Base-by-base conservation (phyloP, 2,797 vertebrate species). In the Emydoidea blandingii region DNA sequence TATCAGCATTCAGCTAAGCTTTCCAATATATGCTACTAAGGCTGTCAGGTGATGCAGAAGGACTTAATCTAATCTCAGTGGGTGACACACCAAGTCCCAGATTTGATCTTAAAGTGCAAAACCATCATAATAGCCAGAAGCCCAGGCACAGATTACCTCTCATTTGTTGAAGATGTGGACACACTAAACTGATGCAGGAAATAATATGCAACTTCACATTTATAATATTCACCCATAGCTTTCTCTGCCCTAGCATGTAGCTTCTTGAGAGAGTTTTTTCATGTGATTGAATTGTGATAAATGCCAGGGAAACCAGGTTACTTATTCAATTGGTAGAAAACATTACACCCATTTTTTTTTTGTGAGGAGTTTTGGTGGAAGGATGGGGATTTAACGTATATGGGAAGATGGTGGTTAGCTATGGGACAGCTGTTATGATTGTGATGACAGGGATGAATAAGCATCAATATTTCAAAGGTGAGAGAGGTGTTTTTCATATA, bases 61-160 rank as follows among this genome's bases (percentile, higher is more conserved):
- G 44, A 56, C 65, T 19, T 12, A 62, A 83, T 76, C 91, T 79
- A 8, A 88, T 87, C 92, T 90, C 85, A 91, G 82, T 2, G 72
- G 78, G 88, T 49, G 81, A 57, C 50, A 12, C 54, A 54, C 82
- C 74, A 34, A 97, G 59, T 82, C 81, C 23, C 83, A 88, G 85
- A 53, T 85, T 85, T 81, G 84, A 81, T 81, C 89, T 96, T 19
- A 50, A 94, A 88, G 52, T 90, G 85, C 47, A 87, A 91, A 52
- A 34, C n/a, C 79, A 31, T 2, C 83, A 11, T 72, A 80, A 81
- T 3, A 62, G 57, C 53, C 49, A 80, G 16, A 15, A 57, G 83
- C 53, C 23, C 14, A 31, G 56, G 29, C 21, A 15, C 7, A 49
- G 41, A 5, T 44, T 25, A 25, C 37, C 37, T 74, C 37, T 44